A percentile compares a stretch with the other conserved stretches of the same genome.
phyloP scores from a whole-genome alignment of 2,797 vertebrate species.

The Propithecus perrieri region DNA sequence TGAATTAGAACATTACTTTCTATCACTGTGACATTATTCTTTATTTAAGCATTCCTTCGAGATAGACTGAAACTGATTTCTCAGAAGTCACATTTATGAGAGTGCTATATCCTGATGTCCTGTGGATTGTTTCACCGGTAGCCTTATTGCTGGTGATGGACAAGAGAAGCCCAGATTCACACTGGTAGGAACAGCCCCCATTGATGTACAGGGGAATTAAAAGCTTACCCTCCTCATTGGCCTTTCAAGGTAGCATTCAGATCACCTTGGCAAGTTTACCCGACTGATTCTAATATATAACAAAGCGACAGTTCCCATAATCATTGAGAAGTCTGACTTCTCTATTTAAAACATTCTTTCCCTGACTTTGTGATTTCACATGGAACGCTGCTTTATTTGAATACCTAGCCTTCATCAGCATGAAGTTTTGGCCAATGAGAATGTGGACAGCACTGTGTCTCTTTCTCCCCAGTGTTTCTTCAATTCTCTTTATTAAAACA shows the following conservation, averaged over 20 bases:
- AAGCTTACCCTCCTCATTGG: background rate
- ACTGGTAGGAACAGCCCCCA: background rate
- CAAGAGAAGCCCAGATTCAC: background rate
- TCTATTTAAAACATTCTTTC: background rate
- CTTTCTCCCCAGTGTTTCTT: background rate
- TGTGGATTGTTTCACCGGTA: background rate
- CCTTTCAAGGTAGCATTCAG: background rate
- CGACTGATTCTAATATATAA: background rate
- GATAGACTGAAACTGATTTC: slow-evolving; percentile 30
- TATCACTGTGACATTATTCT: background rate
- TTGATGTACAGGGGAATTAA: background rate
- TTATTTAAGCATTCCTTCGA: background rate
- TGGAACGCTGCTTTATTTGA: background rate
- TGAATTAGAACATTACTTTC: slow-evolving; percentile 39
- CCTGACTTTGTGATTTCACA: background rate
- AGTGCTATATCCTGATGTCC: background rate
- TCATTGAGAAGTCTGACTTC: background rate
- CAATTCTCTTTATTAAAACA: background rate
- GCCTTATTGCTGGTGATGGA: background rate
- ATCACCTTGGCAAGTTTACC: background rate
- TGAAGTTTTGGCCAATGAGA: background rate
- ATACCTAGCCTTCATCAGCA: background rate
- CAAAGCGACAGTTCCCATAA: background rate
- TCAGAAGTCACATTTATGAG: background rate
- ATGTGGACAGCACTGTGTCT: background rate